Base-by-base conservation (phyloP, 2,888 invertebrate species). In the Hedychridium roseum region DNA sequence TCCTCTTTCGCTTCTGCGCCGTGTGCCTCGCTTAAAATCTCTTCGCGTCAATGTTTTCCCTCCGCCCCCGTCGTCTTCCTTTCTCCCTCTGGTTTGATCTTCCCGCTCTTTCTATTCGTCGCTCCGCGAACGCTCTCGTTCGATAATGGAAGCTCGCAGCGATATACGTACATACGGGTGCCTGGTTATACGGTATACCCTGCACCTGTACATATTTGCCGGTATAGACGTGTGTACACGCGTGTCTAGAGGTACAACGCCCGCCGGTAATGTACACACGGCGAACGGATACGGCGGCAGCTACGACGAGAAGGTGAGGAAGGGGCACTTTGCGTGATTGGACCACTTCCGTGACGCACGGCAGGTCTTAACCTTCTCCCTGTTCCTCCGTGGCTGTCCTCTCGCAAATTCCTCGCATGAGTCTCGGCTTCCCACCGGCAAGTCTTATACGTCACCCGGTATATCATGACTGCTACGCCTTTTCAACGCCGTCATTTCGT, bases 291-390 rank as follows among this genome's bases (percentile, higher is more conserved):
- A 28, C 34, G 20, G 6, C 5, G 23, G 18, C 5, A 2, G 14
- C 21, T 27, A 18, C 7, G 35, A 14, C 18, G 32, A 21, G 26
- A 52, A 35, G 40, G 15, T 50, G 36, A 43, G 34, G 53, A 37
- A 51, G 40, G 41, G 60, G 61, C 62, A 68, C 70, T 70, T 68
- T 63, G 64, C 65, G 60, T 66, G 70, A 70, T 70, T 68, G 64
- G 64, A 54, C 65, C 48, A 62, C 52, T 50, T 50, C 42, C 61
- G 57, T 52, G 54, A 60, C 34, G 50, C 61, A 58, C 51, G 57
- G 57, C 60, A 56, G 54, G 50, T 58, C 48, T 67, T 57, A 50
- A 62, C 56, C 60, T 60, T 54, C 42, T 37, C n/a, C n/a, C n/a
- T n/a, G n/a, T n/a, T n/a, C n/a, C n/a, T n/a, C n/a, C n/a, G n/a